phyloP scores from a whole-genome alignment of 2,797 vertebrate species.

The Garrulus glandarius region DNA sequence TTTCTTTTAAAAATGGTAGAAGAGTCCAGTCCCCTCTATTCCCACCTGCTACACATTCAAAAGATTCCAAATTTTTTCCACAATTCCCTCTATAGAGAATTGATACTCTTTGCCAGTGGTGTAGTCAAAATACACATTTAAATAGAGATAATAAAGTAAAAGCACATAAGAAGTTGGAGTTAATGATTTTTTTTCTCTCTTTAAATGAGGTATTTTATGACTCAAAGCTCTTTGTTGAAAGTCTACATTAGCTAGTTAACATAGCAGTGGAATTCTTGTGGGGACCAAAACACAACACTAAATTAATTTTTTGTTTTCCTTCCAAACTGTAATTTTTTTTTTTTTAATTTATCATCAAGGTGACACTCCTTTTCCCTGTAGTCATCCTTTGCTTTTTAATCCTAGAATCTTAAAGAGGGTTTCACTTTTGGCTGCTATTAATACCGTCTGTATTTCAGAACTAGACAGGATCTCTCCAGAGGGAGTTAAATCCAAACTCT shows the following conservation, averaged over 20 bases:
- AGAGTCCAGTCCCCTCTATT: not conserved
- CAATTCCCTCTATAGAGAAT: not conserved
- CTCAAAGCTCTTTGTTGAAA: not conserved
- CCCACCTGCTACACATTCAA: not conserved
- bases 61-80: not conserved
- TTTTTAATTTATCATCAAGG: not conserved
- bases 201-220: constrained; percentile 26
- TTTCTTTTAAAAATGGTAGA: not conserved
- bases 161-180: not conserved
- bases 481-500: not conserved
- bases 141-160: constrained; percentile 13
- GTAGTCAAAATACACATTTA: constrained; percentile 39
- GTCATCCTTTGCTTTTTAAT: not conserved
- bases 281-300: not conserved
- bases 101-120: not conserved
- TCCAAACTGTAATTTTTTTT: not conserved
- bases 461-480: not conserved
- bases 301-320: not conserved
- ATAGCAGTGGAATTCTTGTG: not conserved
- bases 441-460: not conserved
- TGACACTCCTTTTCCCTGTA: not conserved
- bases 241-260: not conserved
- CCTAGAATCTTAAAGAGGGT: not conserved
- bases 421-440: not conserved
- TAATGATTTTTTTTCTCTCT: not conserved